phyloP scores from a whole-genome alignment of 1,140 invertebrate genomes.

The Piezodorus guildinii region DNA sequence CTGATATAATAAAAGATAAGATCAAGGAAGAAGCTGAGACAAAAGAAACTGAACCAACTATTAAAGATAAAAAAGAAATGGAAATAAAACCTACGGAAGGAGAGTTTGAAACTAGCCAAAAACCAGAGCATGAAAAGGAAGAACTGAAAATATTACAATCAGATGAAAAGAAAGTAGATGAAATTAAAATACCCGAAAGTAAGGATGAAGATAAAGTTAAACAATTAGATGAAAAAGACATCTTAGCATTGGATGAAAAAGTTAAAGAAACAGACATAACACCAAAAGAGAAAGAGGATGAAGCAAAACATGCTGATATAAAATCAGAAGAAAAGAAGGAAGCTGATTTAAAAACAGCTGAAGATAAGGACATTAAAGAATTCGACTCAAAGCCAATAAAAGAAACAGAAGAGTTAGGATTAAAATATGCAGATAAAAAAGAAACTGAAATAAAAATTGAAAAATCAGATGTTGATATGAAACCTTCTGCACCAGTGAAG shows the following conservation, averaged over 20 bases:
- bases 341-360: not conserved
- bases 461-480: not conserved
- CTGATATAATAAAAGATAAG: no score
- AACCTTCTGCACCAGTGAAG: not conserved
- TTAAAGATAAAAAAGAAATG: not conserved
- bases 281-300: not conserved
- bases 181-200: not conserved
- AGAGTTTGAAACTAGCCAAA: not conserved
- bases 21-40: not conserved
- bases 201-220: not conserved
- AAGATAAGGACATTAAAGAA: not conserved
- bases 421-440: not conserved
- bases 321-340: not conserved
- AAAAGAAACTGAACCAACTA: not conserved
- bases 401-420: not conserved
- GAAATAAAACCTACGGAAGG: not conserved
- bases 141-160: not conserved
- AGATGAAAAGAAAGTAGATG: not conserved
- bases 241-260: not conserved
- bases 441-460: not conserved
- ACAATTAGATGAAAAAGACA: not conserved
- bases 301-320: no score
- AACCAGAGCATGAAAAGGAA: not conserved
- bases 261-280: not conserved
- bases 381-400: not conserved